Evolutionary conservation across 92 coral and sea anemone species (phyloP).

Genomic region (Palythoa caribaeorum): DNA sequence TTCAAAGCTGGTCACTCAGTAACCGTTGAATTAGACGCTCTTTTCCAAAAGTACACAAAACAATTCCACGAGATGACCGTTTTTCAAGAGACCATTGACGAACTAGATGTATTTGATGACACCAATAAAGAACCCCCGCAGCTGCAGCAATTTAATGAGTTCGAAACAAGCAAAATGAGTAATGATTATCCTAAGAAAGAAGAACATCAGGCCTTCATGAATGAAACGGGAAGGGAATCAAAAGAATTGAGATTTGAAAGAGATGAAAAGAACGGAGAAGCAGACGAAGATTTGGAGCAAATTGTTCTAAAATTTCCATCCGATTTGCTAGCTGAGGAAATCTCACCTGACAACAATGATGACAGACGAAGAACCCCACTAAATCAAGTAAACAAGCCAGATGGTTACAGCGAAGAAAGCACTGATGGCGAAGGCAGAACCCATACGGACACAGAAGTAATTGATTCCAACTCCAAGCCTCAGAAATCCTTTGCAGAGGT

Average conservation of each 20-base stretch:
- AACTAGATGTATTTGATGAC: neutral
- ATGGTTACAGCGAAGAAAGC: conserved; percentile 8
- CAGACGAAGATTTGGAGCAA: conserved; percentile 35
- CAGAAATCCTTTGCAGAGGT: conserved; percentile 16
- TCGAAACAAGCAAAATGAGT: neutral
- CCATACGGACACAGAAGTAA: neutral
- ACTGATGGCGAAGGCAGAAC: no score
- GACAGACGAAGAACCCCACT: neutral
- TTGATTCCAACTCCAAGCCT: neutral
- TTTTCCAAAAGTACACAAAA: neutral
- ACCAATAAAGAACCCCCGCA: neutral
- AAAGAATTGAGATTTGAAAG: neutral
- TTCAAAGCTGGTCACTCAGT: conserved; percentile 53
- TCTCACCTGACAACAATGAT: neutral
- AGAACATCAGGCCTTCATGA: neutral
- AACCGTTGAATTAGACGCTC: neutral
- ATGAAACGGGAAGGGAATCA: neutral
- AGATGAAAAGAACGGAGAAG: neutral
- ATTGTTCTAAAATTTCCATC: conserved; percentile 13
- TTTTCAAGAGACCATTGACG: neutral
- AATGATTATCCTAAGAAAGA: conserved; percentile 14
- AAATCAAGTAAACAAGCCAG: neutral
- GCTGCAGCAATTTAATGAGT: neutral
- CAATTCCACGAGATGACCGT: conserved; percentile 27
- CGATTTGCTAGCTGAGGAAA: neutral